Evolutionary conservation across 2,797 vertebrate genomes (phyloP).

Genomic region (Poecilia gillii): DNA sequence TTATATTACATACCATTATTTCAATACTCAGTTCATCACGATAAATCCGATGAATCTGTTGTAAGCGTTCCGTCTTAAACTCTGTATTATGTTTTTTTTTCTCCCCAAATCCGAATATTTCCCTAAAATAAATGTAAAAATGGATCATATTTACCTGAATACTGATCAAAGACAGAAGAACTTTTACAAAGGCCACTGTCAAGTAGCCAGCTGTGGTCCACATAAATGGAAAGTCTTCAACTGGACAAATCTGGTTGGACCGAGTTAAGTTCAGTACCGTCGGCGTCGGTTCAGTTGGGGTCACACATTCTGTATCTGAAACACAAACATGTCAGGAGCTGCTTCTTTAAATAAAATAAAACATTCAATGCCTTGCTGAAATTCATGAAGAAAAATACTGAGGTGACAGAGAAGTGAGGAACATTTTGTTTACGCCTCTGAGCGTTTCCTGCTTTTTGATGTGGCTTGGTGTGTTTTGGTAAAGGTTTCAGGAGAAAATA

Average conservation of each 20-base stretch:
- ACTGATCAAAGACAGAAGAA: constrained; percentile 43
- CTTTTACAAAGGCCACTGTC: constrained; percentile 55
- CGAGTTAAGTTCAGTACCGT: not conserved
- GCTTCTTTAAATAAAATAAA: not conserved
- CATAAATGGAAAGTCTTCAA: constrained; percentile 29
- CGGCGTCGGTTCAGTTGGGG: not conserved
- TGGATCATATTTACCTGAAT: constrained; percentile 64
- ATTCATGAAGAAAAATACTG: not conserved
- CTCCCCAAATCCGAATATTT: not conserved
- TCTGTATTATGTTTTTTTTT: not conserved
- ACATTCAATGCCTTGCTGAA: not conserved
- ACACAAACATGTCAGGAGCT: not conserved
- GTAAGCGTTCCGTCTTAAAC: not conserved
- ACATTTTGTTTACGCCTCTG: constrained; percentile 7
- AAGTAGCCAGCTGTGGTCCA: constrained; percentile 44
- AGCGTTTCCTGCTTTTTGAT: constrained; percentile 40
- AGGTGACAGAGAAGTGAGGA: constrained; percentile 15
- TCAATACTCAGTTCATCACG: no score
- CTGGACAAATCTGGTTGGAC: fast-evolving
- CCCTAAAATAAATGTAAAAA: not conserved
- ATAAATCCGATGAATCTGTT: not conserved
- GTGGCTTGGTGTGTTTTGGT: constrained; percentile 11
- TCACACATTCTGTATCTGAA: constrained; percentile 54
- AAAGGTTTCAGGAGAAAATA: not conserved
- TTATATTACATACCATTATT: no score